Evolutionary conservation across 2,888 invertebrate genomes (phyloP), one percentile per base, ranked within the genome.

Genomic region (Rotaria magnacalcarata): DNA sequence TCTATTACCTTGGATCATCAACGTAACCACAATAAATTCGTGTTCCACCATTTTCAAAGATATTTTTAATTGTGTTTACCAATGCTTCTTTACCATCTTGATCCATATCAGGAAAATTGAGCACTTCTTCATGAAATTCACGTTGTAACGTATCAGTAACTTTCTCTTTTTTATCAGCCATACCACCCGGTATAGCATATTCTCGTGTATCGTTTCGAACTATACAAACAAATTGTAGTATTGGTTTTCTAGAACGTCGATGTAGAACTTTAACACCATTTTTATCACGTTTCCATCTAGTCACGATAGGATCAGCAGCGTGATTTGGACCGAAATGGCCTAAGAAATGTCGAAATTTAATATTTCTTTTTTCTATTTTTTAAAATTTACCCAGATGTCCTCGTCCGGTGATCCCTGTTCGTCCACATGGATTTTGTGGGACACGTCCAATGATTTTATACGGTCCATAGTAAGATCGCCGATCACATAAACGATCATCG

Each of bases 241-340:
- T 87, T 11, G 87, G 86, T 21, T 89, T 85, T 10, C 89, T 89
- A 60, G 89, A 87, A 8, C 86, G 85, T 84, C 89, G 88, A 85
- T 89, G 88, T 86, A 90, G 90, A 91, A 80, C 21, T 56, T 58
- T 84, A 19, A 56, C 3, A 19, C 54, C 50, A 11, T 74, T 58
- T 47, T 41, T 1, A 74, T 87, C 67, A 24, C 87, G 85, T 54
- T 85, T 88, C 86, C 84, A 97, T 88, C 96, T 91, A 87, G 80
- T 80, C 11, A 47, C 80, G 11, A 80, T 80, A 11, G 80, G 80
- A 80, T 80, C 80, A 2, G 96, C 97, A 0, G 98, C 98, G 92
- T 98, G 98, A 91, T 98, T 99, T 0, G 97, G 97, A 5, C 97
- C 96, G 97, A 97, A 98, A 87, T 95, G 93, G 0, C 97, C 97